Conservation (phyloP, 2,797 vertebrate genomes). For the Peromyscus attwateri region DNA sequence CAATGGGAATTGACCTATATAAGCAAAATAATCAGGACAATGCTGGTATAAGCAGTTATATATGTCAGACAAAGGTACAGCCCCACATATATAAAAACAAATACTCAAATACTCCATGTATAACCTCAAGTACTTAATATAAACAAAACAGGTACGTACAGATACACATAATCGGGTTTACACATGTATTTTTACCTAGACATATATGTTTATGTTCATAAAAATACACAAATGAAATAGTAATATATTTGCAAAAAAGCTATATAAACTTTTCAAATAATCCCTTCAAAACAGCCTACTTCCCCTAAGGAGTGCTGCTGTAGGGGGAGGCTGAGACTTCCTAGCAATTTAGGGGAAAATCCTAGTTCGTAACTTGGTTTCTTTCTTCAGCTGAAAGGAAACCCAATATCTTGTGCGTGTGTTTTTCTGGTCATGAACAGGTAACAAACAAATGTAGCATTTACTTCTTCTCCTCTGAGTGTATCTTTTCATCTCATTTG, state of each 20-base stretch:
- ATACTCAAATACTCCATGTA: not conserved
- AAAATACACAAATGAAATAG: not conserved
- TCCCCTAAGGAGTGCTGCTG: not conserved
- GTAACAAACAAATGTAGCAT: not conserved
- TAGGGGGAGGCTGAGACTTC: not conserved
- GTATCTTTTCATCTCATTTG: not conserved
- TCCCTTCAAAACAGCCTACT: not conserved
- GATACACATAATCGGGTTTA: no score
- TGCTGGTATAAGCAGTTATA: not conserved
- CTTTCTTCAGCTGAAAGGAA: not conserved
- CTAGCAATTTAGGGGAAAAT: not conserved
- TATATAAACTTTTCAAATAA: not conserved
- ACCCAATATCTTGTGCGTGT: not conserved
- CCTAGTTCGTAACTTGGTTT: not conserved
- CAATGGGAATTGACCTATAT: slow-evolving; percentile 9
- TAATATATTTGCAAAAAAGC: not conserved
- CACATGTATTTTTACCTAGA: not conserved
- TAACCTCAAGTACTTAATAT: not conserved
- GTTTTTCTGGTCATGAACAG: not conserved
- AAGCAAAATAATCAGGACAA: slow-evolving; percentile 68
- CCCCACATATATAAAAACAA: not conserved
- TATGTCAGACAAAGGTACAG: not conserved
- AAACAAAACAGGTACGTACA: not conserved
- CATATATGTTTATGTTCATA: not conserved
- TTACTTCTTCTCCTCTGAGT: not conserved